phyloP scores from a whole-genome alignment of 2,888 invertebrate genomes.

The Synergus japonicus region DNA sequence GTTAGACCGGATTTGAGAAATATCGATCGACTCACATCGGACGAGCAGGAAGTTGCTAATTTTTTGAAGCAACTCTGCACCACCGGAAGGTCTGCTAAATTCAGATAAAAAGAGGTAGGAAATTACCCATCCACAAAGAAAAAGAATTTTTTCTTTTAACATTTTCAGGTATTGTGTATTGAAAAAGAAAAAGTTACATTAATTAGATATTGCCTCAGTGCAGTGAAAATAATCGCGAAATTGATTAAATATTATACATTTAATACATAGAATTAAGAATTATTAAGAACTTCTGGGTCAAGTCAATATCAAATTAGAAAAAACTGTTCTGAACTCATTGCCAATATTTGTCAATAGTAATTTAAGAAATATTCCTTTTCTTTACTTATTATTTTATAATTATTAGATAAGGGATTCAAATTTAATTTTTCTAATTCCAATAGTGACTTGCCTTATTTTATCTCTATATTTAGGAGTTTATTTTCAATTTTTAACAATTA shows the following conservation, averaged over 20 bases:
- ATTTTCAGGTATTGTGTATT: slow-evolving; percentile 20
- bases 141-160: slow-evolving; percentile 11
- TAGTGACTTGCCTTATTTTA: not conserved
- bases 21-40: slow-evolving; percentile 63
- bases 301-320: slow-evolving; percentile 13
- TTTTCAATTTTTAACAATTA: not conserved
- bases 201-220: slow-evolving; percentile 1
- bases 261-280: not conserved
- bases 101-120: slow-evolving; percentile 48
- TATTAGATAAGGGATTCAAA: not conserved
- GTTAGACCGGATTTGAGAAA: slow-evolving; percentile 79
- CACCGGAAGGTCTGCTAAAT: slow-evolving; percentile 53
- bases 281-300: not conserved
- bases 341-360: no score
- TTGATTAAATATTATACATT: slow-evolving; percentile 6
- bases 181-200: slow-evolving; percentile 31
- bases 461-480: not conserved
- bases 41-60: slow-evolving; percentile 67
- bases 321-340: not conserved
- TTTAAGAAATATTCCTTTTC: not conserved
- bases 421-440: not conserved
- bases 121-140: slow-evolving; percentile 15
- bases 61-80: slow-evolving; percentile 69
- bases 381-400: not conserved
- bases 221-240: not conserved